A percentile compares a stretch with the other conserved stretches of the same genome.
Evolutionary conservation across 2,888 invertebrate species (phyloP).

Genomic region (Epirrita christyi): DNA sequence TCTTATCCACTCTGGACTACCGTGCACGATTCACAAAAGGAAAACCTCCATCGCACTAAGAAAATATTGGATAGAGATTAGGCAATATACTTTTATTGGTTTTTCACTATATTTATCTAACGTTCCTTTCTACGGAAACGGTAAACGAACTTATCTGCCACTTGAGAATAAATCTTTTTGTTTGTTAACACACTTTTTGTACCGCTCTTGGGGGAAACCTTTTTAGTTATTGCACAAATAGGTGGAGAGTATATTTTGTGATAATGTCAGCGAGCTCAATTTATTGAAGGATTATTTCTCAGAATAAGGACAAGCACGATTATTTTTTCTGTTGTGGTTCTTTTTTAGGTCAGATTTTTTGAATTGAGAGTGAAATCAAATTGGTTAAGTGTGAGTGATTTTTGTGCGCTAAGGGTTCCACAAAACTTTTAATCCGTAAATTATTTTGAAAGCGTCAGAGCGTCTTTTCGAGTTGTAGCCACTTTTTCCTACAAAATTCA

Average conservation of each 20-base stretch:
- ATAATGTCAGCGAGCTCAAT: conserved; percentile 66
- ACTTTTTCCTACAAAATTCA: too few relatives aligned
- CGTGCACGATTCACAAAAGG: conserved; percentile 52
- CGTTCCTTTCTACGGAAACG: conserved; percentile 59
- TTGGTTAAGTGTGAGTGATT: too few relatives aligned
- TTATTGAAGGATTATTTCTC: conserved; percentile 63
- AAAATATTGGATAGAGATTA: conserved; percentile 84
- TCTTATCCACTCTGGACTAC: conserved; percentile 49
- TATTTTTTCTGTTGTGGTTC: conserved; percentile 51
- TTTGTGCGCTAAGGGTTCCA: too few relatives aligned
- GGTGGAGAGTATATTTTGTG: conserved; percentile 53
- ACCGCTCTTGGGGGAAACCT: conserved; percentile 44
- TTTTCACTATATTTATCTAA: conserved; percentile 81
- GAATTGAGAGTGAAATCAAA: too few relatives aligned
- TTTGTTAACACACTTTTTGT: conserved; percentile 80
- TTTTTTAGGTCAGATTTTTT: conserved; percentile 28
- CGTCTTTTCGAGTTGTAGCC: too few relatives aligned
- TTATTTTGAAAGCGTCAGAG: too few relatives aligned
- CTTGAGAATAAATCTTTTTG: conserved; percentile 79
- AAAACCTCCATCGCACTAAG: conserved; percentile 78
- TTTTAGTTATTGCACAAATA: conserved; percentile 63
- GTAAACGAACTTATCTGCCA: conserved; percentile 67
- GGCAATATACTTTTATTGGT: conserved; percentile 83
- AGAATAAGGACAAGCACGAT: too few relatives aligned
- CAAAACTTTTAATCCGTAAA: too few relatives aligned